A percentile compares a stretch with the other conserved stretches of the same genome.
Evolutionary conservation across 2,113 vertebrate genomes (phyloP).

Genomic region (Gorsachius goisagi): DNA sequence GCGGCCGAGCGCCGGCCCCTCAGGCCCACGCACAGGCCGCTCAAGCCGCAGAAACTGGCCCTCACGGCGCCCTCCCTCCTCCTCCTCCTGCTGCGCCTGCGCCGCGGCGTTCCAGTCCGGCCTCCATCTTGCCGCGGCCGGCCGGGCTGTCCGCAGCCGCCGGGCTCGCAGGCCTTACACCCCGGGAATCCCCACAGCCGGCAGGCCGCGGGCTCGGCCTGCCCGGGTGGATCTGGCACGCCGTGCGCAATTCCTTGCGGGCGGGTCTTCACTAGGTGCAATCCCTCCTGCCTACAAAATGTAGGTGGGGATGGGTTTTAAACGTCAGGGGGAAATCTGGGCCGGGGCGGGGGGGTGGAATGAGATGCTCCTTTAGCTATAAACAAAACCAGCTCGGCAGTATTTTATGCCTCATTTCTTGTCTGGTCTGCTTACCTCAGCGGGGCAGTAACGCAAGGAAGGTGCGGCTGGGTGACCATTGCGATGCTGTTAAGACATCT

Average conservation of each 20-base stretch:
- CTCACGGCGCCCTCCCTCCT: rapidly evolving
- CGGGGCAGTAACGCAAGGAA: rapidly evolving
- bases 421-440: rapidly evolving
- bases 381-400: rapidly evolving
- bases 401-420: rapidly evolving
- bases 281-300: not conserved
- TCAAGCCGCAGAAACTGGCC: rapidly evolving
- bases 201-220: rapidly evolving
- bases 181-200: rapidly evolving
- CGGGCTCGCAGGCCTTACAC: rapidly evolving
- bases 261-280: no score
- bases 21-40: rapidly evolving
- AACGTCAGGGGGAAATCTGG: not conserved
- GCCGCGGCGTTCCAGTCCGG: rapidly evolving
- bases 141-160: no score
- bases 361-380: not conserved
- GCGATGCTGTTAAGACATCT: rapidly evolving
- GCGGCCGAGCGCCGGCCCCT: not conserved
- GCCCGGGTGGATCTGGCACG: rapidly evolving
- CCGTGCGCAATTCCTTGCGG: rapidly evolving
- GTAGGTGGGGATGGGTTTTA: not conserved
- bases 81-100: not conserved
- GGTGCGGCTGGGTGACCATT: rapidly evolving
- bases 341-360: not conserved
- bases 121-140: not conserved